These are phyloP conservation scores for Brachionus plicatilis DNA, from an alignment of 1,140 invertebrate species.

Conservation along the genomic window DNA sequence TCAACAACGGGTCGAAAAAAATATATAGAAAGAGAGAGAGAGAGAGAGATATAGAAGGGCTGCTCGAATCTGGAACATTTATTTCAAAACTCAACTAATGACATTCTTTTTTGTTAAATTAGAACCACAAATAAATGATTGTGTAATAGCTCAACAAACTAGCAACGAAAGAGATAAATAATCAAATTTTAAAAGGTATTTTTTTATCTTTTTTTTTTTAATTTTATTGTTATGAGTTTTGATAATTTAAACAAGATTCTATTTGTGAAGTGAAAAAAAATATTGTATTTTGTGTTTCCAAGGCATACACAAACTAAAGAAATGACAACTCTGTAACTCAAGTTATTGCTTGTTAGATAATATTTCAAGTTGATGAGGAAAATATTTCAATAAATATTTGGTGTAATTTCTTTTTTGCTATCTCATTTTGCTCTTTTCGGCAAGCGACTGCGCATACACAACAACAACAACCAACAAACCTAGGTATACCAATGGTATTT, in stretches of 20 bases:
- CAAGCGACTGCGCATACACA: not conserved
- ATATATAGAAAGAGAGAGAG: not conserved
- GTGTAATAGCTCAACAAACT: not conserved
- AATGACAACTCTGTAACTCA: constrained; percentile 16
- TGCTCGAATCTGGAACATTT: not conserved
- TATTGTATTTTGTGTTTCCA: not conserved
- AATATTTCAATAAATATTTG: constrained; percentile 27
- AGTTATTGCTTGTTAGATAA: not conserved
- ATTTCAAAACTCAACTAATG: not conserved
- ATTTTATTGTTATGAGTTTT: not conserved
- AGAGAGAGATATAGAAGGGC: not conserved
- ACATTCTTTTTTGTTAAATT: not conserved
- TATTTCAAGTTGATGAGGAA: constrained; percentile 21
- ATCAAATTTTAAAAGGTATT: not conserved
- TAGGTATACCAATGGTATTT: not conserved
- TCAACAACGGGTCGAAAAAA: not conserved
- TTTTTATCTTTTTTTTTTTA: not conserved
- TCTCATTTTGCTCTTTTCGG: not conserved
- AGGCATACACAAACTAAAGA: not conserved
- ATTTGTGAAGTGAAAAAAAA: not conserved
- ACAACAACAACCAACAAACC: not conserved
- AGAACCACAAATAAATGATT: not conserved
- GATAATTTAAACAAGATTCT: constrained; percentile 28
- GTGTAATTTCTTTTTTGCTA: not conserved
- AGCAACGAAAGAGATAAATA: not conserved